Evolutionary conservation across 2,113 vertebrate species (phyloP), one percentile per base, ranked within the genome.

Genomic region (Corydoras sp.): DNA sequence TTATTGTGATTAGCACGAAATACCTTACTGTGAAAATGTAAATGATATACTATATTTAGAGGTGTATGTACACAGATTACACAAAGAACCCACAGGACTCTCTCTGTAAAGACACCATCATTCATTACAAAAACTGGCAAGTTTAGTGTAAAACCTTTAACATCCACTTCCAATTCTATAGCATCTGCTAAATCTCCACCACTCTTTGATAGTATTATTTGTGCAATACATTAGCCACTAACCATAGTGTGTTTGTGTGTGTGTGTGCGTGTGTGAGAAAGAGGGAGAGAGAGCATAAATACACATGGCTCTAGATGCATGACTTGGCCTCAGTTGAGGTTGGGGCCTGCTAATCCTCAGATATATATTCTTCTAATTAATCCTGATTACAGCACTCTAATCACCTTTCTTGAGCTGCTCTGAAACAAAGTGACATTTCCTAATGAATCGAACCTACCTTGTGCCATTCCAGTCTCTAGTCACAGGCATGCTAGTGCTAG

Each of bases 301-400:
- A 51, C 54, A 65, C 58, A 54, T 53, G 31, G 43, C 43, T 72
- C 61, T 48, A 75, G 66, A 80, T 77, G 60, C 74, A 77, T 65
- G 72, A 69, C 55, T 43, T 68, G 60, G 67, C 31, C 67, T 54
- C 10, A 55, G 51, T 65, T 58, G 15, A 75, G 81, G 74, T 79
- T 74, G 80, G 49, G 80, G 69, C 63, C 85, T 88, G 85, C 82
- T 89, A 86, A 89, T 88, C 89, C 85, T 87, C 85, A 87, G 77
- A 76, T 87, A 84, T 86, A 89, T 88, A 86, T 88, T 86, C 82
- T 75, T 81, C 84, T 88, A 88, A 89, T 90, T 88, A 88, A 89
- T 89, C 84, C 84, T 88, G 84, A 88, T 91, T 86, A 88, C 83
- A 81, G 85, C 79, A 73, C 88, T 87, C 85, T 86, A 90, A 89